These are phyloP conservation scores for Zosterops borbonicus DNA, from an alignment of 2,113 vertebrate genomes.

Conservation along the genomic window DNA sequence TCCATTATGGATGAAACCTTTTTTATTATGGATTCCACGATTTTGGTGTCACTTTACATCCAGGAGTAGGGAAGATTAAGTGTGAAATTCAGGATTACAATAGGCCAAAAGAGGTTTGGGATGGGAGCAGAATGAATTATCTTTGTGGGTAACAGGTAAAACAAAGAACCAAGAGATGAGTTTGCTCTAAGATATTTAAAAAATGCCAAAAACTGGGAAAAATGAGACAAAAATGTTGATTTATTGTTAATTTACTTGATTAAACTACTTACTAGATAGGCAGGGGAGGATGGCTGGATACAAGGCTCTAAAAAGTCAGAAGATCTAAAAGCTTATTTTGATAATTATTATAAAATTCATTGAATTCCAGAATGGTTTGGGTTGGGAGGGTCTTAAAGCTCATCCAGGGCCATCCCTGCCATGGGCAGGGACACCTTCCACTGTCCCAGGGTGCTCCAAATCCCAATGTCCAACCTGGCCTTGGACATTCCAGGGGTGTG, in stretches of 20 bases:
- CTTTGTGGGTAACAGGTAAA: not conserved
- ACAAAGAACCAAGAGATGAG: not conserved
- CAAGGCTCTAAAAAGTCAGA: not conserved
- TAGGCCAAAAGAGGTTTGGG: not conserved
- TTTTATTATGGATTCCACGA: not conserved
- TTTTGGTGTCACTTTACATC: not conserved
- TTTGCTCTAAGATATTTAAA: not conserved
- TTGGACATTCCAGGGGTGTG: not conserved
- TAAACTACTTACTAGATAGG: not conserved
- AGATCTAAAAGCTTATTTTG: not conserved
- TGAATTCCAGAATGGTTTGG: not conserved
- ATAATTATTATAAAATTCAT: not conserved
- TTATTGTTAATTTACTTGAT: not conserved
- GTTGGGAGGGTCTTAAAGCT: rapidly evolving
- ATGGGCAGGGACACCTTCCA: not conserved
- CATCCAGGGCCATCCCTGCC: not conserved
- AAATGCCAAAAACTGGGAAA: not conserved
- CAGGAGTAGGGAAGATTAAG: not conserved
- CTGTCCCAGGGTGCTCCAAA: rapidly evolving
- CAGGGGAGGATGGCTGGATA: not conserved
- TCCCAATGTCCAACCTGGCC: not conserved
- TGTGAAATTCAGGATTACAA: not conserved
- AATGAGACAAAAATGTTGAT: not conserved
- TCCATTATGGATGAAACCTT: not conserved
- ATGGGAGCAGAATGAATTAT: not conserved